A percentile compares a stretch with the other conserved stretches of the same genome.
phyloP scores from a whole-genome alignment of 2,113 vertebrate genomes.

The Acanthochromis polyacanthus region DNA sequence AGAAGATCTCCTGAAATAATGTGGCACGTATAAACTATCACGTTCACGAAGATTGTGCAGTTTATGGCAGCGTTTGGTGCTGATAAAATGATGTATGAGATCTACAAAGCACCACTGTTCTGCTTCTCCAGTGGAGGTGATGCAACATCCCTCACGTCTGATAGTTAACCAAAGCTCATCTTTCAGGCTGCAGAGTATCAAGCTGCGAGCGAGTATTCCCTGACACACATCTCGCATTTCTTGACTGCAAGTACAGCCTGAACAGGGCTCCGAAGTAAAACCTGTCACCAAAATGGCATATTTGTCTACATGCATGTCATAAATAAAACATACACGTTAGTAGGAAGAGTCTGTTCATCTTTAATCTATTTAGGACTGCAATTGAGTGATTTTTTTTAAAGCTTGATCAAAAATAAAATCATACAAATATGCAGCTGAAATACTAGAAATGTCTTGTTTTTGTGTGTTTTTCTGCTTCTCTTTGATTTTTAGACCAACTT shows the following conservation, averaged over 20 bases:
- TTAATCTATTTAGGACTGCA: background rate
- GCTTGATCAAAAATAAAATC: too few species aligned
- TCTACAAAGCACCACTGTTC: constrained; percentile 41
- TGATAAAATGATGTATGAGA: constrained; percentile 7
- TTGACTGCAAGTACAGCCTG: background rate
- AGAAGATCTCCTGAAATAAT: background rate
- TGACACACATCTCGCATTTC: constrained; percentile 33
- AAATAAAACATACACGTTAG: background rate
- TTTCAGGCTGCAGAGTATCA: constrained; percentile 26
- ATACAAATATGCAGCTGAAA: too few species aligned
- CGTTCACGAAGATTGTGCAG: background rate
- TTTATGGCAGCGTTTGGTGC: background rate
- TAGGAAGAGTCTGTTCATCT: background rate
- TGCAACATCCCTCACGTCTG: constrained; percentile 18
- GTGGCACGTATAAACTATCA: background rate
- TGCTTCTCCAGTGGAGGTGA: constrained; percentile 23
- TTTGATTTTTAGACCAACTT: too few species aligned
- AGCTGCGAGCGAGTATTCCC: constrained; percentile 8
- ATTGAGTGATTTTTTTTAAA: background rate
- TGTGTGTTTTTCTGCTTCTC: too few species aligned
- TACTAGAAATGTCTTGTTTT: too few species aligned
- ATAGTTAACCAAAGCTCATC: constrained; percentile 34
- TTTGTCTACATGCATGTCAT: background rate
- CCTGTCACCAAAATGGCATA: background rate
- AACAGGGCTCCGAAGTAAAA: background rate